A percentile compares a stretch with the other conserved stretches of the same genome.
Conservation (phyloP, 1,140 invertebrate genomes). For the Lethrus apterus region DNA sequence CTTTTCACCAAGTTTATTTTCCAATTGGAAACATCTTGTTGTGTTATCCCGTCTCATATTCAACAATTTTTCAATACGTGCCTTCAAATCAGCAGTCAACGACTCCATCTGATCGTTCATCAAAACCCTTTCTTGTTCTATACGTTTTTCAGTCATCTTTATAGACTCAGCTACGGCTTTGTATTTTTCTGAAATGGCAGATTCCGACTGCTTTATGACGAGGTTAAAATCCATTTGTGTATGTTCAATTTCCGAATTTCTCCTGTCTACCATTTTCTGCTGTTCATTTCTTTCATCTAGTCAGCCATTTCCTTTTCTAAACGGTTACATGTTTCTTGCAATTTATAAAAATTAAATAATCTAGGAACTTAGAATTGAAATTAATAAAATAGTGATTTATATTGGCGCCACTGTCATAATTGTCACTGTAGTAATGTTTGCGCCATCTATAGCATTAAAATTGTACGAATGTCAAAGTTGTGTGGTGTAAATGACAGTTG, state of each 20-base stretch:
- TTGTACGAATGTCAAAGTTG: too few relatives aligned
- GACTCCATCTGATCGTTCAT: slow-evolving; percentile 67
- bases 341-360: too few relatives aligned
- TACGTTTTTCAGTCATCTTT: slow-evolving; percentile 70
- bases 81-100: slow-evolving; percentile 67
- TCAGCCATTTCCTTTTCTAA: slow-evolving; percentile 49
- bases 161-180: slow-evolving; percentile 68
- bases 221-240: slow-evolving; percentile 55
- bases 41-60: slow-evolving; percentile 67
- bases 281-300: slow-evolving; percentile 65
- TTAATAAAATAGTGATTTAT: too few relatives aligned
- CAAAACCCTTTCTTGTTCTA: slow-evolving; percentile 70
- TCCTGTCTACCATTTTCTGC: slow-evolving; percentile 57
- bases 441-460: too few relatives aligned
- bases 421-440: too few relatives aligned
- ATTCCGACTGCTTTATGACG: slow-evolving; percentile 56
- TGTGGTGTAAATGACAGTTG: too few relatives aligned
- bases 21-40: slow-evolving; percentile 59
- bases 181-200: slow-evolving; percentile 69
- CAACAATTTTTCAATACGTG: slow-evolving; percentile 67
- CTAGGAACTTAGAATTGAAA: too few relatives aligned
- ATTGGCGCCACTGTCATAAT: too few relatives aligned
- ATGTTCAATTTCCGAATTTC: slow-evolving; percentile 61
- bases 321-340: slow-evolving; percentile 50
- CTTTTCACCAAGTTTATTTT: slow-evolving; percentile 69